Conservation (phyloP, 1,140 invertebrate species). For the Charaxes varanes region DNA sequence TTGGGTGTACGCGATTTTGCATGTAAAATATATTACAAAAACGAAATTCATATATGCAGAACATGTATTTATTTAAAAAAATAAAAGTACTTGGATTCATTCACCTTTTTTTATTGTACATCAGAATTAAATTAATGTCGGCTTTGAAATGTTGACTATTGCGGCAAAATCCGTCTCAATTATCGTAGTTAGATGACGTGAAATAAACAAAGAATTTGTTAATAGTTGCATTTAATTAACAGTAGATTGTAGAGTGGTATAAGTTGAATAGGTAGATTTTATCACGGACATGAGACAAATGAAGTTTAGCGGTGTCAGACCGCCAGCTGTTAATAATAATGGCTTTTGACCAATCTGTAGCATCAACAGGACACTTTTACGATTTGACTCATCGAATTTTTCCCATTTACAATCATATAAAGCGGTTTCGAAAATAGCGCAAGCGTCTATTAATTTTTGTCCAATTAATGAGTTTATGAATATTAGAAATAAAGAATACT, state of each 20-base stretch:
- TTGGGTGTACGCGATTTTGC: no score
- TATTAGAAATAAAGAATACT: constrained; percentile 32
- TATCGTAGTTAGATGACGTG: background rate
- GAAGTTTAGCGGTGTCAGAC: constrained; percentile 29
- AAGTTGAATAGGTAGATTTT: constrained; percentile 35
- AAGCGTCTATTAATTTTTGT: constrained; percentile 38
- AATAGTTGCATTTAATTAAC: background rate
- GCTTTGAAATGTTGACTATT: no score
- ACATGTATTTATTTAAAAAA: no score
- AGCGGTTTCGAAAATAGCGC: constrained; percentile 24
- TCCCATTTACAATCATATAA: constrained; percentile 44
- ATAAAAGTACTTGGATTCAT: no score
- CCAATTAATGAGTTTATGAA: constrained; percentile 37
- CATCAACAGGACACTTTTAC: constrained; percentile 33
- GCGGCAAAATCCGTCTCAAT: no score
- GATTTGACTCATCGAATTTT: constrained; percentile 34
- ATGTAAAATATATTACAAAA: no score
- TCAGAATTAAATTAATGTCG: no score
- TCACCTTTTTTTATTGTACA: no score
- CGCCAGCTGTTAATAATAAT: constrained; percentile 37
- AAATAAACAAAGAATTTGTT: background rate
- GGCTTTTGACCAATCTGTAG: constrained; percentile 40
- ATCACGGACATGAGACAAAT: constrained; percentile 33
- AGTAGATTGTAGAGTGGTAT: constrained; percentile 28
- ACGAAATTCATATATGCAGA: no score